Conservation (phyloP, 2,797 vertebrate species). For the Takifugu ocellatus region DNA sequence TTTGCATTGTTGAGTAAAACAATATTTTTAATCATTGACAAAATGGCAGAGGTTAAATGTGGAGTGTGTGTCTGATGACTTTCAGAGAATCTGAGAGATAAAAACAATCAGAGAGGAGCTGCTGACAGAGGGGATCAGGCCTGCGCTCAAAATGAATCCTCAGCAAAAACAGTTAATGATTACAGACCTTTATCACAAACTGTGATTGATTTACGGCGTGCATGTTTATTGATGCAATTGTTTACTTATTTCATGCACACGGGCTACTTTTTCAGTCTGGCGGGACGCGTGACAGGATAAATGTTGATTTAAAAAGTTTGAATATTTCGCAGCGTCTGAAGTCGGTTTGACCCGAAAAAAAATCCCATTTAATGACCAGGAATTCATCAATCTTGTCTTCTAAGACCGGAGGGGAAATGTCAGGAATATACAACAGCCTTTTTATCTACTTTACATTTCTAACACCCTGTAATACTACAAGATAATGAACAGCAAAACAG, state of each 20-base stretch:
- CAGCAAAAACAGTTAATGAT: conserved; percentile 85
- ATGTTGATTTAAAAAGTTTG: background rate
- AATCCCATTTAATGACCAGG: background rate
- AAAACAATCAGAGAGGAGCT: conserved; percentile 52
- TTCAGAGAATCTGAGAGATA: conserved; percentile 61
- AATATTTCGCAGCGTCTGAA: conserved; percentile 3
- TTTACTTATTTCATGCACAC: conserved; percentile 84
- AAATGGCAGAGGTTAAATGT: conserved; percentile 50
- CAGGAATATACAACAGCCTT: background rate
- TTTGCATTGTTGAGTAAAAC: too few species aligned
- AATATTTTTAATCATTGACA: conserved; percentile 29
- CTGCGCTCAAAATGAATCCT: conserved; percentile 71
- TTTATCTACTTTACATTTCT: conserved; percentile 34
- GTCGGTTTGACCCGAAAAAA: background rate
- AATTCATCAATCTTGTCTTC: background rate
- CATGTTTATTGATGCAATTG: conserved; percentile 90
- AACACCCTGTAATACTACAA: conserved; percentile 40
- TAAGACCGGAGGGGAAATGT: background rate
- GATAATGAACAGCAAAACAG: conserved; percentile 45
- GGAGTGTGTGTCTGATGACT: conserved; percentile 53
- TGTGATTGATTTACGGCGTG: conserved; percentile 82
- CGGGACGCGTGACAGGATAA: conserved; percentile 21
- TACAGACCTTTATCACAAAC: conserved; percentile 76
- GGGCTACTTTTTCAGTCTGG: conserved; percentile 54
- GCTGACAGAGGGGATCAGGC: conserved; percentile 68